Evolutionary conservation across 2,113 vertebrate genomes (phyloP), one percentile per base, ranked within the genome.

Genomic region (Jacana jacana): DNA sequence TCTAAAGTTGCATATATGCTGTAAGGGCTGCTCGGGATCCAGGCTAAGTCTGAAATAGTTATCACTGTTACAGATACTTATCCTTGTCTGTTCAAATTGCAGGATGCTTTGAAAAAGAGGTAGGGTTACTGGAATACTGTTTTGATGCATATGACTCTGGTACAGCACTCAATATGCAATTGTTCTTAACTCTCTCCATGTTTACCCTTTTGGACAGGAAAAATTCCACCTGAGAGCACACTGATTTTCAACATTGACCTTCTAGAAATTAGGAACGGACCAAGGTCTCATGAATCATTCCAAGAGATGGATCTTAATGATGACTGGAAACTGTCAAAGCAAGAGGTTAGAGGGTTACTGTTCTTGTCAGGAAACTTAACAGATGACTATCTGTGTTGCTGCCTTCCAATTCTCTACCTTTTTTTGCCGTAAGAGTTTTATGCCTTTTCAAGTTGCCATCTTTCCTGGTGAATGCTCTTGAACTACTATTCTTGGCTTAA

Each of bases 291-390:
- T 17, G 99, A 99, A 68, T 99, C 99, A 22, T 99, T 99, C 96
- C 99, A 99, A 96, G 98, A 99, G 91, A 99, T 99, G 99, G 99
- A 99, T 96, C 99, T 99, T 73, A 99, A 99, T 9, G 99, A 99
- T 94, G 99, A 99, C 96, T 99, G 99, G 99, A 99, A 97, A 68
- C 98, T 99, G 30, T 99, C 99, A 71, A 99, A 97, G 95, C 88
- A 98, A 6, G 99, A 99, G 98, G 99, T 99, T 93, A 97, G 93
- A 48, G 25, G 52, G 33, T 86, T 81, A 60, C 37, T 33, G 6
- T 80, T 81, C 35, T 52, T 31, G 40, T 55, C 52, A 86, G 63
- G 60, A 78, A 57, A 64, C 23, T 14, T 44, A 66, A 35, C 14
- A 37, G 23, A 31, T 76, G 14, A 85, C 31, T 65, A 60, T n/a